Conservation (phyloP, 1,140 invertebrate species). For the Drosophila biarmipes region DNA sequence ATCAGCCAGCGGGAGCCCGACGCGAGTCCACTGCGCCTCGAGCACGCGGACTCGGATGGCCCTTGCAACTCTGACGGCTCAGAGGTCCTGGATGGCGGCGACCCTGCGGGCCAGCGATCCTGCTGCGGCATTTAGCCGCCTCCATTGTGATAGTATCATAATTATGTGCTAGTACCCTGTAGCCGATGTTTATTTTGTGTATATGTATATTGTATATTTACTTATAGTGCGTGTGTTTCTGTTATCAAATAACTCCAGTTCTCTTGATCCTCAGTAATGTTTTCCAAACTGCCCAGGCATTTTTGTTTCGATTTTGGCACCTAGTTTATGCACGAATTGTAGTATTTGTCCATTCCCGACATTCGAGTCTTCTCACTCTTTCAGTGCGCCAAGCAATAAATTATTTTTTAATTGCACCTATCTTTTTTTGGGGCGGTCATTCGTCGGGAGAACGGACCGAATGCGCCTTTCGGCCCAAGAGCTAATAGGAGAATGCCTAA, state of each 20-base stretch:
- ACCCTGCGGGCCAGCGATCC: slow-evolving; percentile 72
- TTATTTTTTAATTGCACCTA: slow-evolving; percentile 39
- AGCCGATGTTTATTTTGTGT: slow-evolving; percentile 42
- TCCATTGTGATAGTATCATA: slow-evolving; percentile 71
- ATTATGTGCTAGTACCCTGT: slow-evolving; percentile 59
- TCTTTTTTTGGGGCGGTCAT: not conserved
- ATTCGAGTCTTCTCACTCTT: slow-evolving; percentile 25
- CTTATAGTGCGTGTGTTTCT: slow-evolving; percentile 29
- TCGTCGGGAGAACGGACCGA: not conserved
- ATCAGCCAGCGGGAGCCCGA: slow-evolving; percentile 54
- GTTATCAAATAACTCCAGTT: slow-evolving; percentile 21
- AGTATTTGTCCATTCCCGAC: slow-evolving; percentile 3
- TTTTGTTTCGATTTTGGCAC: slow-evolving; percentile 11
- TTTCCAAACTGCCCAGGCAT: slow-evolving; percentile 7
- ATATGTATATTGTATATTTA: slow-evolving; percentile 19
- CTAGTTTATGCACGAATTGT: slow-evolving; percentile 13
- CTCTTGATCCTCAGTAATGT: slow-evolving; percentile 20
- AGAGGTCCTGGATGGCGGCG: slow-evolving; percentile 84
- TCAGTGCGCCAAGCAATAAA: slow-evolving; percentile 42
- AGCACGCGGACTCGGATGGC: slow-evolving; percentile 22
- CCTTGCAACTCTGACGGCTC: slow-evolving; percentile 39
- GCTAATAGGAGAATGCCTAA: not conserved
- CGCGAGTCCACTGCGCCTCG: slow-evolving; percentile 82
- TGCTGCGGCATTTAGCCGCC: slow-evolving; percentile 83
- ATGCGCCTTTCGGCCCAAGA: not conserved